Percentiles rank a stretch among this genome's conserved stretches.
phyloP scores from a whole-genome alignment of 2,113 vertebrate genomes.

The Numida meleagris region DNA sequence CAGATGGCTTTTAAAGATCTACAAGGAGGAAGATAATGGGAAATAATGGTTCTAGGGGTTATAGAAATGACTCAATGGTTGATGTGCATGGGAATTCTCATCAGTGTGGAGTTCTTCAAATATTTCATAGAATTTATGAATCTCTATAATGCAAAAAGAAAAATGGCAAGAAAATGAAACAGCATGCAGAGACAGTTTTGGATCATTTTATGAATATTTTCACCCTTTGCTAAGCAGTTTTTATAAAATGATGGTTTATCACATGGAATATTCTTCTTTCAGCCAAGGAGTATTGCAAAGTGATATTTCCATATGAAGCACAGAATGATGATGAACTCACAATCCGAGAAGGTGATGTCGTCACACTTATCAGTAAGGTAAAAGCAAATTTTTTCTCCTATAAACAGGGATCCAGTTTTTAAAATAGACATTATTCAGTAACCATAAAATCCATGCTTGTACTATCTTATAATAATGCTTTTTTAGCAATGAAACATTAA shows the following conservation, averaged over 20 bases:
- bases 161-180: neutral
- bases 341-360: constrained; percentile 95
- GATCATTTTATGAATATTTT: constrained; percentile 6
- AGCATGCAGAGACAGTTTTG: neutral
- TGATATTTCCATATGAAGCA: constrained; percentile 95
- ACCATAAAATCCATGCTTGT: neutral
- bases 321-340: constrained; percentile 97
- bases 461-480: neutral
- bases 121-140: constrained; percentile 32
- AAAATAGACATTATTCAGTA: neutral
- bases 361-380: constrained; percentile 94
- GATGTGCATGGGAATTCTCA: neutral
- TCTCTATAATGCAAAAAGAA: neutral
- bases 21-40: neutral
- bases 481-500: neutral
- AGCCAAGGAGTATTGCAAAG: constrained; percentile 97
- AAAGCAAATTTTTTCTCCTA: constrained; percentile 26
- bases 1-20: neutral
- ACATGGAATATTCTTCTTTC: constrained; percentile 61
- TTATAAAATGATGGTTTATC: constrained; percentile 32
- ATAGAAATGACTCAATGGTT: neutral
- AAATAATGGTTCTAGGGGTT: neutral
- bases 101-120: neutral
- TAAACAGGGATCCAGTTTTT: neutral
- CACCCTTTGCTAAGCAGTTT: neutral